phyloP scores from a whole-genome alignment of 1,140 invertebrate species.

The Eupeodes corollae region DNA sequence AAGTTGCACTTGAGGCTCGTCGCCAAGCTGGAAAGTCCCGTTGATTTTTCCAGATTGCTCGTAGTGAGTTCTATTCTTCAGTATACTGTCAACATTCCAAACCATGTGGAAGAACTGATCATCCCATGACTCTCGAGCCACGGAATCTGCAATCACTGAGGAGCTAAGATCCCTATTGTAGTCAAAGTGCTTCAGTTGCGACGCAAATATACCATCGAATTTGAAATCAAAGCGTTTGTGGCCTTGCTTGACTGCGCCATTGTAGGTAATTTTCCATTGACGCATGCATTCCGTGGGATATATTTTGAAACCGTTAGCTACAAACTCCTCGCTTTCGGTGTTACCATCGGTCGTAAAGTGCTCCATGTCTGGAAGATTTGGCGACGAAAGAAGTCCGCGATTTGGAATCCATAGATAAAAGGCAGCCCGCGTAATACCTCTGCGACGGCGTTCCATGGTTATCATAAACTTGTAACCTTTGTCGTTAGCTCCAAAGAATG shows the following conservation, averaged over 20 bases:
- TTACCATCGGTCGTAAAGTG: conserved; percentile 25
- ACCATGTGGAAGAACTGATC: conserved; percentile 25
- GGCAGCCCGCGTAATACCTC: conserved; percentile 23
- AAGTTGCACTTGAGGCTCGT: neutral
- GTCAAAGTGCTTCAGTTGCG: conserved; percentile 17
- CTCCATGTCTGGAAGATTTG: conserved; percentile 28
- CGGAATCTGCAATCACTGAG: conserved; percentile 25
- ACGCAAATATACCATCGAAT: conserved; percentile 15
- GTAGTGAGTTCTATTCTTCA: conserved; percentile 26
- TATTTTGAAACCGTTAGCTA: conserved; percentile 23
- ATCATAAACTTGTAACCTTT: conserved; percentile 23
- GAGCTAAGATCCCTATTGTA: conserved; percentile 29
- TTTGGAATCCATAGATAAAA: conserved; percentile 25
- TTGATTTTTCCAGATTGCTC: conserved; percentile 20
- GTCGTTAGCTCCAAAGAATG: conserved; percentile 25
- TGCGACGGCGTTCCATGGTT: conserved; percentile 19
- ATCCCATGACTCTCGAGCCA: conserved; percentile 31
- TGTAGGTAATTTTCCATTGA: conserved; percentile 20
- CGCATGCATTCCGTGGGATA: conserved; percentile 25
- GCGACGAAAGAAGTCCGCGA: conserved; percentile 13
- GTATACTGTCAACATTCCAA: conserved; percentile 16
- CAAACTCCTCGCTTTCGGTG: conserved; percentile 22
- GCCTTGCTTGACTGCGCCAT: conserved; percentile 10
- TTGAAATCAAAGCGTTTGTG: conserved; percentile 3
- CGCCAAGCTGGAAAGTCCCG: conserved; percentile 10